A percentile compares a stretch with the other conserved stretches of the same genome.
Conservation (phyloP, 2,888 invertebrate species). For the Itoplectis maculator region DNA sequence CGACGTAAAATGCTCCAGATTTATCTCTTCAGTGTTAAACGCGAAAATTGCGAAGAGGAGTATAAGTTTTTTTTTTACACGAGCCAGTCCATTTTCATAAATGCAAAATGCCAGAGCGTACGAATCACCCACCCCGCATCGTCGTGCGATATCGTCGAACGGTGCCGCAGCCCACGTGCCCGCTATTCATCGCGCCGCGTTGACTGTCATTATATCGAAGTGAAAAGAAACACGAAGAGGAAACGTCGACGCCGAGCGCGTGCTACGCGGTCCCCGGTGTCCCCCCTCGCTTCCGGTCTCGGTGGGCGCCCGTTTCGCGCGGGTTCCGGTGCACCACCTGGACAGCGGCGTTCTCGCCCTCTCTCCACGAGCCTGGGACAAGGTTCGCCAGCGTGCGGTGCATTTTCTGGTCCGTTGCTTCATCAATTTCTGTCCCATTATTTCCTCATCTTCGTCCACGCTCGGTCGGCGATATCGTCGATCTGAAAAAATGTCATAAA, state of each 20-base stretch:
- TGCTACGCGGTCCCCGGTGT: slow-evolving; percentile 27
- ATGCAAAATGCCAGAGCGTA: background rate
- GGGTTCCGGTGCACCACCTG: slow-evolving; percentile 69
- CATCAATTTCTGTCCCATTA: slow-evolving; percentile 9
- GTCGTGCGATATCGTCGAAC: slow-evolving; percentile 36
- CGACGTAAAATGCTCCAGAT: background rate
- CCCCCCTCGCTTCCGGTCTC: slow-evolving; percentile 65
- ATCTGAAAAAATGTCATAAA: background rate
- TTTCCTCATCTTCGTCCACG: background rate
- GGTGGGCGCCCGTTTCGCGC: slow-evolving; percentile 64
- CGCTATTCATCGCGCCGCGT: slow-evolving; percentile 55
- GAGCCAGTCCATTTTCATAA: background rate
- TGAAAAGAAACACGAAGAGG: slow-evolving; percentile 35
- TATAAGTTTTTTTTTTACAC: background rate
- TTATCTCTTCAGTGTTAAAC: background rate
- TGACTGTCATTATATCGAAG: slow-evolving; percentile 47
- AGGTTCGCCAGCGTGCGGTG: background rate
- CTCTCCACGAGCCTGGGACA: slow-evolving; percentile 21
- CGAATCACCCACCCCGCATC: slow-evolving; percentile 5
- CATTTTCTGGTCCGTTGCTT: slow-evolving; percentile 2
- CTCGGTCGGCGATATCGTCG: background rate
- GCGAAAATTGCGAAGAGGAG: background rate
- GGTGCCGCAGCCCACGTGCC: slow-evolving; percentile 51
- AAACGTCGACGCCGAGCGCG: slow-evolving; percentile 30
- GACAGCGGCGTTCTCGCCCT: slow-evolving; percentile 51